Evolutionary conservation across 2,888 invertebrate species (phyloP), one percentile per base, ranked within the genome.

Genomic region (Archips xylosteana): DNA sequence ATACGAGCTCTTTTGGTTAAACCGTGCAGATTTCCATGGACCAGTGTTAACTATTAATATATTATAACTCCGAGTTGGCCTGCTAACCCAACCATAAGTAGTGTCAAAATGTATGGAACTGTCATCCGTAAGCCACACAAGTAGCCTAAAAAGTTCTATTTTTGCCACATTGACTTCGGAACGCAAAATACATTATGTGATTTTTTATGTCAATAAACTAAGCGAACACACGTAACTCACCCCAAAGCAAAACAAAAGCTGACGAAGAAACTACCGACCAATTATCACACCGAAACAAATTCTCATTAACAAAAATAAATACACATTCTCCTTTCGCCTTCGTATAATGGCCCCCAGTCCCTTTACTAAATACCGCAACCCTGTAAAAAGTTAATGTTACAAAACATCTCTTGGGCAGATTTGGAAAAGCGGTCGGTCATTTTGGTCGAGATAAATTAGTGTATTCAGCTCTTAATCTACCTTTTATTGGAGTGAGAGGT

Each of bases 311-410:
- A 62, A 42, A 45, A 59, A 67, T 59, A 68, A 36, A 47, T 49
- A 34, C 34, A 59, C 67, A 59, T 54, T 51, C 32, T 42, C 12
- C 42, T 15, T 13, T 3, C 51, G 10, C 4, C 13, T 57, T 3
- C 42, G n/a, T 32, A n/a, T 64, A 64, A 64, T 66, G 54, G 54
- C 15, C 9, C 23, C 12, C 15, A 51, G 54, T 39, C 39, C 65
- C 65, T 62, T 51, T 42, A 63, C 34, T 8, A 42, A 42, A 47
- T 6, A 45, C 45, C 9, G 49, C 45, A 36, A 67, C 62, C 23
- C 5, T n/a, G 42, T 62, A 62, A 70, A 70, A 70, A 63, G 54
- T 47, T 70, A 70, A 70, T 70, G 70, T 34, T 42, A 36, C 45
- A 54, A 70, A 63, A 63, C 70, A 70, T 62, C 51, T 23, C 51